Evolutionary conservation across 2,113 vertebrate genomes (phyloP), one percentile per base, ranked within the genome.

Genomic region (Brachypteracias leptosomus): DNA sequence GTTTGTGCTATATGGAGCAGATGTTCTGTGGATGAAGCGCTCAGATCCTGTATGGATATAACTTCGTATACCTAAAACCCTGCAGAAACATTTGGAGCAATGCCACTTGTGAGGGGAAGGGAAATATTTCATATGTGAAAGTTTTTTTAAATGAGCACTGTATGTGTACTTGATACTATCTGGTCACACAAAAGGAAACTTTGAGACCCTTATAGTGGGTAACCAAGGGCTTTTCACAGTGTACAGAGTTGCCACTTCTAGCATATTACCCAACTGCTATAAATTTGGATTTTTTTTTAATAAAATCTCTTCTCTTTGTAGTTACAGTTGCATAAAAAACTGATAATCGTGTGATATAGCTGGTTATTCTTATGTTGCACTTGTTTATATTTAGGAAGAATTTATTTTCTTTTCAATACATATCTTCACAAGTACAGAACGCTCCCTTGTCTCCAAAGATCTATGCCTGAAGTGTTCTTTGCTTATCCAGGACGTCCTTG

Each of bases 211-310:
- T 44, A 3, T 12, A 33, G 26, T n/a, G 58, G 28, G 4, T 66
- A 54, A 83, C 0, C 0, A 36, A 76, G n/a, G 46, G 22, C 13
- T 80, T 57, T 33, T 11, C 24, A 31, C 17, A 28, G 58, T n/a
- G 8, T 36, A 35, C 8, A 31, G 24, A 76, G 33, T 28, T 62
- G 11, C 3, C 57, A 26, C 9, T 74, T 73, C 19, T 33, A 57
- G 9, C 11, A 9, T 21, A 49, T 86, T 80, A 16, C 10, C 24
- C 33, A 31, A 47, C 11, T 44, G 14, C 14, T 70, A 36, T 57
- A 54, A 83, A 83, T 88, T 72, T 46, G 42, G 4, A 49, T 61
- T 83, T 61, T 47, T 52, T 36, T 54, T 71, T 35, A 54, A 47
- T 36, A 36, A 40, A 31, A 20, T 46, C 15, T 58, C 12, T 73